phyloP scores from a whole-genome alignment of 2,888 invertebrate genomes.

The Drosophila picticornis region DNA sequence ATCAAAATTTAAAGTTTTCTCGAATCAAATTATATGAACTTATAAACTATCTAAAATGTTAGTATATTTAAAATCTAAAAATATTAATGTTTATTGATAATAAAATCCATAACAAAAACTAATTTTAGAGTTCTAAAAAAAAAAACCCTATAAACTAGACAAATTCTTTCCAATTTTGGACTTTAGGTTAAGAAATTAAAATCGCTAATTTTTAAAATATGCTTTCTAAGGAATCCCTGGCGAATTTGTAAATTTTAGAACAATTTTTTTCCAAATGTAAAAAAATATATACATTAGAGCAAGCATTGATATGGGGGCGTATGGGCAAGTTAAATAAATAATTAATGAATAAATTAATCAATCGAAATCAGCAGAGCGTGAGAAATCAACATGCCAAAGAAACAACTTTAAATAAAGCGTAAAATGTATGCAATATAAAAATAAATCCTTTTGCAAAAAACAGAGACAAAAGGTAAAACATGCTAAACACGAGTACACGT shows the following conservation, averaged over 20 bases:
- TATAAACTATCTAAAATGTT: not conserved
- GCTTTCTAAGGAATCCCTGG: not conserved
- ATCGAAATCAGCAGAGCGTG: constrained; percentile 11
- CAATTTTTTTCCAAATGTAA: not conserved
- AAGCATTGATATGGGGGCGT: constrained; percentile 21
- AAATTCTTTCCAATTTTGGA: not conserved
- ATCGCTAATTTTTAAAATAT: not conserved
- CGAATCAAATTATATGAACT: not conserved
- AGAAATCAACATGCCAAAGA: constrained; percentile 22
- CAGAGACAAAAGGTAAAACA: constrained; percentile 7
- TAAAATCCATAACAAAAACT: not conserved
- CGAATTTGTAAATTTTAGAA: not conserved
- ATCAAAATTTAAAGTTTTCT: too few species aligned
- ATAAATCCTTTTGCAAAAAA: constrained; percentile 9
- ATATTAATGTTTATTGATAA: not conserved
- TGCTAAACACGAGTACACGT: constrained; percentile 8
- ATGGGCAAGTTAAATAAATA: constrained; percentile 9
- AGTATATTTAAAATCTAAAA: not conserved
- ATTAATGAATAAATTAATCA: constrained; percentile 21
- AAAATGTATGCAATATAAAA: constrained; percentile 16
- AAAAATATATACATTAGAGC: constrained; percentile 10
- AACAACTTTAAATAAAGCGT: constrained; percentile 1
- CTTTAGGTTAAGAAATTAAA: not conserved
- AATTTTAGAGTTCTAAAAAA: not conserved
- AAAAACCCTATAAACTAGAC: not conserved